Evolutionary conservation across 2,888 invertebrate species (phyloP), one percentile per base, ranked within the genome.

Genomic region (Cactoblastis cactorum): DNA sequence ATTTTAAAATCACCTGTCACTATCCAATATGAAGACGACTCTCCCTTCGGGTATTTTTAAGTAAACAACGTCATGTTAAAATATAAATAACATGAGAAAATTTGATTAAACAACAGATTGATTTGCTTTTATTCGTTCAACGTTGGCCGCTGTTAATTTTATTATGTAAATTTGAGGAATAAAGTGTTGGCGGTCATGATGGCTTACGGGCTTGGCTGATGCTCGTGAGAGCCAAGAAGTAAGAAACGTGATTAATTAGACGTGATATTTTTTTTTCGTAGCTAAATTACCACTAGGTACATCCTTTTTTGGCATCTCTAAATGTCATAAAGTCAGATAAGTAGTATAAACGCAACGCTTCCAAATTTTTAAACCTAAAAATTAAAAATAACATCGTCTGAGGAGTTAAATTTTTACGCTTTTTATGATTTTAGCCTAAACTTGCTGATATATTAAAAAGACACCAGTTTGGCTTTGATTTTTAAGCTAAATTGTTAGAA

Each of bases 151-250:
- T 63, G 62, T 82, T 85, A 88, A 88, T 89, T 88, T 85, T 83
- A 88, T 89, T 89, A 88, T 87, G 88, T 86, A 88, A 89, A 89
- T n/a, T n/a, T 87, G 78, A 65, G 61, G 77, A 70, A 74, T 87
- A 84, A 88, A 84, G 87, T 88, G 88, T 87, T 86, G 81, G 81
- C 75, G 70, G 80, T 73, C 71, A 76, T 85, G 84, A 88, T 86
- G 77, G 78, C 69, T 81, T 70, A 77, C 80, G n/a, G n/a, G 83
- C 15, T 37, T 17, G n/a, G n/a, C n/a, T n/a, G 15, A 33, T 33
- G 33, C 8, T 28, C 4, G 28, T 9, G 9, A 3, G 8, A 9
- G 3, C 8, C 28, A 9, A 1, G 1, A 9, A 28, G 28, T 28
- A 28, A 9, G 28, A 22, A n/a, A n/a, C n/a, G n/a, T n/a, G n/a